Evolutionary conservation across 2,888 invertebrate genomes (phyloP).

Genomic region (Papilio gigon): DNA sequence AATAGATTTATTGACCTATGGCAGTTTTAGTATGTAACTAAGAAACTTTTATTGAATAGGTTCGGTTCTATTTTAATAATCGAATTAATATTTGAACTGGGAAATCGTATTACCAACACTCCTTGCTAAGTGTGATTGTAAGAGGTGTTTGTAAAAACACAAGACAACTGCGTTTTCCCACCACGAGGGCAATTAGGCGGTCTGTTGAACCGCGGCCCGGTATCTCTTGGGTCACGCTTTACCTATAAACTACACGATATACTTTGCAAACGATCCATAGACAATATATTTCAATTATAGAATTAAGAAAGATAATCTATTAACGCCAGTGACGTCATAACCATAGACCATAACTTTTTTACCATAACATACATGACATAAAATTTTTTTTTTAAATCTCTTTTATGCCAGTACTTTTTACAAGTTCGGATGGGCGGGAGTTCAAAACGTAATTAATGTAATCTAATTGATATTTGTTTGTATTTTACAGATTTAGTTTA

Average conservation of each 20-base stretch:
- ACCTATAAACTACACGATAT: slow-evolving; percentile 4
- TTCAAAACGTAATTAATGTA: background rate
- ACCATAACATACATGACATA: no score
- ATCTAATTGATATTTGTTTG: background rate
- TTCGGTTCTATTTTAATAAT: background rate
- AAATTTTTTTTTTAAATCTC: no score
- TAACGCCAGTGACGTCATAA: no score
- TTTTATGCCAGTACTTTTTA: no score
- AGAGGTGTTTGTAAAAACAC: slow-evolving; percentile 17
- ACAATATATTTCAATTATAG: no score
- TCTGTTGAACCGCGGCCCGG: slow-evolving; percentile 16
- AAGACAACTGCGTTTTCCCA: slow-evolving; percentile 26
- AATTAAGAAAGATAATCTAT: slow-evolving; percentile 10
- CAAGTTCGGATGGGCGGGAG: no score
- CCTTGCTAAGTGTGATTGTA: slow-evolving; percentile 17
- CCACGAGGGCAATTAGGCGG: slow-evolving; percentile 22
- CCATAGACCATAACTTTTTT: no score
- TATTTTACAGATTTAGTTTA: slow-evolving; percentile 70
- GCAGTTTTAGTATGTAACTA: background rate
- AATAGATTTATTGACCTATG: no score
- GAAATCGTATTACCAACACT: background rate
- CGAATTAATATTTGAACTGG: background rate
- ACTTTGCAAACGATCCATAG: background rate
- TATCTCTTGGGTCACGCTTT: slow-evolving; percentile 19
- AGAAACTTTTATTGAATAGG: background rate